Evolutionary conservation across 2,113 vertebrate genomes (phyloP).

Genomic region (Perca fluviatilis): DNA sequence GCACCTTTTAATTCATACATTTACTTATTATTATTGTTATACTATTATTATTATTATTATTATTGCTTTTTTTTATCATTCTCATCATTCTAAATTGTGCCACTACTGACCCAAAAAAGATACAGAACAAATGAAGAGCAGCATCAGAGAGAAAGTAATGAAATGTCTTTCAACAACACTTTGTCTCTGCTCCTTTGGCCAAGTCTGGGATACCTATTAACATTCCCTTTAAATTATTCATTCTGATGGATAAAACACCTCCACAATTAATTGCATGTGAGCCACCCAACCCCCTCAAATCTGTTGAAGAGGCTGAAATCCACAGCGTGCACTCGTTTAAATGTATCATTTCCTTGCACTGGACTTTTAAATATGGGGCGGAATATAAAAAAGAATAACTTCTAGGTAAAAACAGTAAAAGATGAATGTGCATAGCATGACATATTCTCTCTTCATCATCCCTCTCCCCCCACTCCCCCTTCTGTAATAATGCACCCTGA

Average conservation of each 20-base stretch:
- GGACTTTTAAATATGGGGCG: slow-evolving; percentile 56
- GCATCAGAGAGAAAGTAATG: slow-evolving; percentile 80
- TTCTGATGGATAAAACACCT: slow-evolving; percentile 89
- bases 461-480: slow-evolving; percentile 14
- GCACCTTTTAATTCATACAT: not conserved
- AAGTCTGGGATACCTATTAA: slow-evolving; percentile 85
- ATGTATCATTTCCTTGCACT: slow-evolving; percentile 58
- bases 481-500: slow-evolving; percentile 39
- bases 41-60: slow-evolving; percentile 11
- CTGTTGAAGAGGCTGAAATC: slow-evolving; percentile 74
- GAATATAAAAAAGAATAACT: slow-evolving; percentile 54
- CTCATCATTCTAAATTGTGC: slow-evolving; percentile 37
- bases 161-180: slow-evolving; percentile 80
- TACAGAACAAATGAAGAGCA: slow-evolving; percentile 70
- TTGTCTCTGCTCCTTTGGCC: slow-evolving; percentile 81
- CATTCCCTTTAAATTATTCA: slow-evolving; percentile 87
- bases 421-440: slow-evolving; percentile 53
- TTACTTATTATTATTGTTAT: not conserved
- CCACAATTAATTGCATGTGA: slow-evolving; percentile 85
- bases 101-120: slow-evolving; percentile 64
- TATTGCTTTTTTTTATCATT: slow-evolving; percentile 21
- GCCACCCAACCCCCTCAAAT: slow-evolving; percentile 73
- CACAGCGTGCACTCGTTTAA: slow-evolving; percentile 63
- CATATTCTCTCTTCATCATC: slow-evolving; percentile 52
- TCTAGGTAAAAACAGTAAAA: slow-evolving; percentile 62